These are phyloP conservation scores for Octodonta nipae DNA, from an alignment of 2,888 invertebrate species.

Conservation along the genomic window DNA sequence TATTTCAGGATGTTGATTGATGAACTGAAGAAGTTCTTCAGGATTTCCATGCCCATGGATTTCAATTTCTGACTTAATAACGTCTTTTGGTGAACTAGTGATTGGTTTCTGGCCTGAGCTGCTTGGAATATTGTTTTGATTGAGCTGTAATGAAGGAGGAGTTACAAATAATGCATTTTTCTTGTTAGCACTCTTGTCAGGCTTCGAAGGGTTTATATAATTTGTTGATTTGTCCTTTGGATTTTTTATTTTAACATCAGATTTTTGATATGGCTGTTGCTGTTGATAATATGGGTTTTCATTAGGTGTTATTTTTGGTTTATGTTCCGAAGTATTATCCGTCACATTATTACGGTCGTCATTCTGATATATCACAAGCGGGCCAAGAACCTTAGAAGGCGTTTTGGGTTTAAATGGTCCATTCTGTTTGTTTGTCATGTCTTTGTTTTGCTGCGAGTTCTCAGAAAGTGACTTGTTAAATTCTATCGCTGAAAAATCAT, in stretches of 20 bases:
- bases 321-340: conserved; percentile 9
- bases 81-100: too few relatives aligned
- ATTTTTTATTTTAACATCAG: conserved; percentile 6
- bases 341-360: conserved; percentile 14
- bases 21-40: conserved; percentile 31
- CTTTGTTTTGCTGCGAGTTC: too few relatives aligned
- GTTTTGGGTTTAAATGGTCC: conserved; percentile 18
- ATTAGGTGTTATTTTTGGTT: conserved; percentile 13
- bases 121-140: neutral
- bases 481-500: too few relatives aligned
- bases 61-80: conserved; percentile 17
- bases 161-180: conserved; percentile 19
- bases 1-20: conserved; percentile 34
- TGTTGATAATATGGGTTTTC: conserved; percentile 25
- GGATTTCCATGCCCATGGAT: conserved; percentile 28
- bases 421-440: neutral
- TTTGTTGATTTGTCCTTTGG: conserved; percentile 15
- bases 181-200: conserved; percentile 15
- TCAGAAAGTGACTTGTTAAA: too few relatives aligned
- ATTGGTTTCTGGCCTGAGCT: too few relatives aligned
- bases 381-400: conserved; percentile 31
- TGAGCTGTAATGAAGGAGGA: conserved; percentile 10
- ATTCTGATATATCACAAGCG: conserved; percentile 29
- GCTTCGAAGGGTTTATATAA: conserved; percentile 30
- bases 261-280: conserved; percentile 4